These are phyloP conservation scores for Eumaeus atala DNA, from an alignment of 1,140 invertebrate genomes.

Conservation along the genomic window DNA sequence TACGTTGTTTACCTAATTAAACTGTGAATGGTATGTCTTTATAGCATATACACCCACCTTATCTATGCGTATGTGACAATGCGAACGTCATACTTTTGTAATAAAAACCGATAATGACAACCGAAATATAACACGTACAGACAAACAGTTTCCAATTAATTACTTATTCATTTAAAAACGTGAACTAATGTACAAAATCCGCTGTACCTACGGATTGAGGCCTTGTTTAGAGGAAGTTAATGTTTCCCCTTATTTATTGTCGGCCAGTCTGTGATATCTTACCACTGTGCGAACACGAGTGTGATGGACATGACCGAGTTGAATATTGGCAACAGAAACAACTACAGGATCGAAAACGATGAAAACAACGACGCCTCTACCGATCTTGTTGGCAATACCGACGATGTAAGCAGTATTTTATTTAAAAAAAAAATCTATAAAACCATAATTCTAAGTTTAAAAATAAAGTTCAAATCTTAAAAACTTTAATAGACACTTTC, in stretches of 20 bases:
- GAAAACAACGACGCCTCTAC: constrained; percentile 14
- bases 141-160: not conserved
- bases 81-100: not conserved
- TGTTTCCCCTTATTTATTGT: not conserved
- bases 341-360: constrained; percentile 11
- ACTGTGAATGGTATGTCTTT: no score
- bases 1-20: no score
- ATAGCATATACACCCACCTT: no score
- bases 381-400: constrained; percentile 4
- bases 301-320: constrained; percentile 8
- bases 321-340: not conserved
- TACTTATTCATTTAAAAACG: constrained; percentile 4
- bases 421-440: not conserved
- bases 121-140: constrained; percentile 1
- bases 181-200: constrained; percentile 1
- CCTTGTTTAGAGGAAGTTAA: not conserved
- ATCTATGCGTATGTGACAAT: no score
- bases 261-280: constrained; percentile 1
- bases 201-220: not conserved
- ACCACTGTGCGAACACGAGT: not conserved
- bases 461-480: no score
- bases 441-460: no score
- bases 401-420: constrained; percentile 11
- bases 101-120: constrained; percentile 2
- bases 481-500: no score